Evolutionary conservation across 2,888 invertebrate genomes (phyloP).

Genomic region (Anthophora plumipes): DNA sequence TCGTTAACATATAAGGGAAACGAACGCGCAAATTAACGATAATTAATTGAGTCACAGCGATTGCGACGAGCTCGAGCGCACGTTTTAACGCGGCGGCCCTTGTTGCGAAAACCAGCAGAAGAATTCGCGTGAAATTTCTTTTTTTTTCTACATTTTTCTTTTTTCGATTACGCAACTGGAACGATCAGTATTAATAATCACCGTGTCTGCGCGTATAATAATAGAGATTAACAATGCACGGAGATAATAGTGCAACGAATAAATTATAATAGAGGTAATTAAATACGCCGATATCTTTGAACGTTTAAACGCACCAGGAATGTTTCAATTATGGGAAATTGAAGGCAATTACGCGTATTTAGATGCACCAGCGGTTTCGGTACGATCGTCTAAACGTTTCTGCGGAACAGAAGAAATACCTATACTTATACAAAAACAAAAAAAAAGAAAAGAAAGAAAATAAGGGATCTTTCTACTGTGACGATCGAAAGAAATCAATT

Average conservation of each 20-base stretch:
- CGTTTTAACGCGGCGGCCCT: background rate
- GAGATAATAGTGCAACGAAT: background rate
- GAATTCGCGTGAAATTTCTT: background rate
- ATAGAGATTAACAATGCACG: background rate
- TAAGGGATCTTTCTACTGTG: too few relatives aligned
- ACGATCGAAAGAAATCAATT: too few relatives aligned
- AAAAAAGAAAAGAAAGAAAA: too few relatives aligned
- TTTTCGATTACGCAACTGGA: background rate
- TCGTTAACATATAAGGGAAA: conserved; percentile 21
- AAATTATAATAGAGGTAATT: conserved; percentile 22
- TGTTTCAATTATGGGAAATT: conserved; percentile 24
- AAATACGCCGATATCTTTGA: conserved; percentile 2
- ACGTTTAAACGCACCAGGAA: conserved; percentile 6
- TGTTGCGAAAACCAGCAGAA: background rate
- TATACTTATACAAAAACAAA: too few relatives aligned
- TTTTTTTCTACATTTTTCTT: too few relatives aligned
- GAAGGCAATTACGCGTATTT: conserved; percentile 5
- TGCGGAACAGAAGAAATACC: background rate
- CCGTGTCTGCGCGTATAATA: background rate
- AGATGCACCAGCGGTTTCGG: background rate
- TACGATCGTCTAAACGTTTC: background rate
- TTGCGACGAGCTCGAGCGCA: background rate
- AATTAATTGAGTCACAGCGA: conserved; percentile 26
- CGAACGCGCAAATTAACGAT: conserved; percentile 12
- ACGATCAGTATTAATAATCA: conserved; percentile 9